Evolutionary conservation across 2,113 vertebrate species (phyloP), one percentile per base, ranked within the genome.

Genomic region (Madoqua kirkii): DNA sequence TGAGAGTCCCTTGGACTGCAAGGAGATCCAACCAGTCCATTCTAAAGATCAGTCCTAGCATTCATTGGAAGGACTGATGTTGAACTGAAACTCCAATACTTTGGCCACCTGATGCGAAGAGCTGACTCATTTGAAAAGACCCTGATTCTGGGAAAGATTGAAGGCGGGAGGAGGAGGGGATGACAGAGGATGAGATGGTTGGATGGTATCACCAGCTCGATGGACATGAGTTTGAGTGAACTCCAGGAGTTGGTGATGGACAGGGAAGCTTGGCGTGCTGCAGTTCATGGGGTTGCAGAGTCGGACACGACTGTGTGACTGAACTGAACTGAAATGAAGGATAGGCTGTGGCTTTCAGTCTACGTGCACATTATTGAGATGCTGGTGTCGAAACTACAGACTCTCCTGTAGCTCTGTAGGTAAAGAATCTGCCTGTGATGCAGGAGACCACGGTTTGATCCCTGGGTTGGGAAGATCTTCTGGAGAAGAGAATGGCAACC

Each of bases 301-400:
- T 71, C 0, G 2, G 17, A 23, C 10, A 40, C 0, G 4, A 40
- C 67, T 12, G n/a, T 40, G n/a, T 0, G 2, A 36, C 64, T 11
- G 17, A 36, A 71, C 4, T 36, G n/a, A 23, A 71, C 64, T 71
- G n/a, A 96, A 95, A 19, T 45, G 76, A 57, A 96, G 55, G 52
- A 15, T 62, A 62, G 23, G 55, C 4, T 91, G 64, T 78, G 50
- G 36, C 33, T 92, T 79, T 89, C 62, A 87, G 17, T 48, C 27
- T 60, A 4, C 1, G 45, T 76, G 27, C 29, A 62, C 54, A 78
- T 25, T 17, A 45, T 1, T 29, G n/a, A 90, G 84, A 82, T 78
- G 21, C 21, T 87, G 33, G 36, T 60, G 40, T 60, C 27, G 33
- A 67, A 93, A 91, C 6, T 40, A 71, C 19, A 71, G n/a, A 40